Conservation (phyloP, 2,888 invertebrate genomes). For the Campopleginae sp. region DNA sequence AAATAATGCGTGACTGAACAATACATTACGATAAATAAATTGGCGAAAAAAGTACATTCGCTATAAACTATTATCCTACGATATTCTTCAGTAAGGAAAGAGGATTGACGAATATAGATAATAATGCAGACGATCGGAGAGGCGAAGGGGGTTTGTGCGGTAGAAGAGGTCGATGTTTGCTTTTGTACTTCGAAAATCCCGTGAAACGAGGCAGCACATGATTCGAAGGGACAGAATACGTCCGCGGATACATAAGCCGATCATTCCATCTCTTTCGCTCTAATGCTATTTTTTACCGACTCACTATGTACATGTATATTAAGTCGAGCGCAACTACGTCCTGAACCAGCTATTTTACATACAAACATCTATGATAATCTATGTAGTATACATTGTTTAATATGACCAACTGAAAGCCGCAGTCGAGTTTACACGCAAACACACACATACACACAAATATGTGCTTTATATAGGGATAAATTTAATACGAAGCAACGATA, state of each 20-base stretch:
- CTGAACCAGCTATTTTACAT: slow-evolving; percentile 58
- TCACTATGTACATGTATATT: slow-evolving; percentile 38
- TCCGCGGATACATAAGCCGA: slow-evolving; percentile 72
- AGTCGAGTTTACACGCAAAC: background rate
- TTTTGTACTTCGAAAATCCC: slow-evolving; percentile 76
- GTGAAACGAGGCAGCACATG: slow-evolving; percentile 77
- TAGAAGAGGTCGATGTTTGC: slow-evolving; percentile 72
- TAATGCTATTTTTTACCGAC: slow-evolving; percentile 49
- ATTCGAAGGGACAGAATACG: slow-evolving; percentile 79
- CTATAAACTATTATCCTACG: slow-evolving; percentile 31
- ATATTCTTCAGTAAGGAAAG: slow-evolving; percentile 2
- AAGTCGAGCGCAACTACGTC: slow-evolving; percentile 49
- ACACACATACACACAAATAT: background rate
- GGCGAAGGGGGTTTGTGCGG: slow-evolving; percentile 52
- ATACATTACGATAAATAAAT: background rate
- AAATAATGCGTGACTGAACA: background rate
- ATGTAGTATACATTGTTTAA: slow-evolving; percentile 44
- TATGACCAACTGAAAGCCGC: slow-evolving; percentile 37
- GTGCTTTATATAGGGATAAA: background rate
- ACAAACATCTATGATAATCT: slow-evolving; percentile 55
- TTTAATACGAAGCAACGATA: slow-evolving; percentile 20
- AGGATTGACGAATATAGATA: slow-evolving; percentile 54
- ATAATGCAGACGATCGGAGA: slow-evolving; percentile 43
- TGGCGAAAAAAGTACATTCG: slow-evolving; percentile 1
- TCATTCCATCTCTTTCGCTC: slow-evolving; percentile 60